A percentile compares a stretch with the other conserved stretches of the same genome.
Evolutionary conservation across 2,888 invertebrate genomes (phyloP).

Genomic region (Tipula vernalis): DNA sequence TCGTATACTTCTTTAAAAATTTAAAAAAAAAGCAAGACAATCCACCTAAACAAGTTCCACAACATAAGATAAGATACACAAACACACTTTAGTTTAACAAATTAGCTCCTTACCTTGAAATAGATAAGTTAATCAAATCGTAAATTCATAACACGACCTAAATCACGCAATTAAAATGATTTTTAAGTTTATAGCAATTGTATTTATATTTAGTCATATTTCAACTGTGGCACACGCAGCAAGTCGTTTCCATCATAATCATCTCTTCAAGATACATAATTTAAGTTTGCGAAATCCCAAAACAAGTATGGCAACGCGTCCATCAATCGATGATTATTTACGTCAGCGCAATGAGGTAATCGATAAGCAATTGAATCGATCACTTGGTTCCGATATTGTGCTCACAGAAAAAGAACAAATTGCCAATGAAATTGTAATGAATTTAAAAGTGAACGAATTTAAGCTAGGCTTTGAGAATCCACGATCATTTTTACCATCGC

Average conservation of each 20-base stretch:
- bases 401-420: slow-evolving; percentile 38
- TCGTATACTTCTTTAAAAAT: background rate
- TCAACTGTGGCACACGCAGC: background rate
- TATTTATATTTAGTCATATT: background rate
- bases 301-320: slow-evolving; percentile 24
- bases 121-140: background rate
- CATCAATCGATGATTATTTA: slow-evolving; percentile 22
- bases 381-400: slow-evolving; percentile 40
- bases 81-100: background rate
- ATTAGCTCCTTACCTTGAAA: background rate
- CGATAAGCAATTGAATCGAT: slow-evolving; percentile 35
- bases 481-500: slow-evolving; percentile 46
- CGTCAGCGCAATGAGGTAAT: slow-evolving; percentile 36
- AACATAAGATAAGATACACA: background rate
- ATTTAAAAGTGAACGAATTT: slow-evolving; percentile 41
- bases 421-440: slow-evolving; percentile 47
- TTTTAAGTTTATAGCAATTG: background rate
- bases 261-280: background rate
- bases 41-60: background rate
- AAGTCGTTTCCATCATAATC: background rate
- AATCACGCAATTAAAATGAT: background rate
- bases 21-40: background rate
- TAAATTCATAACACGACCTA: background rate
- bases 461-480: slow-evolving; percentile 42
- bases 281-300: background rate